A percentile compares a stretch with the other conserved stretches of the same genome.
Conservation (phyloP, 1,140 invertebrate genomes). For the Linepithema humile region DNA sequence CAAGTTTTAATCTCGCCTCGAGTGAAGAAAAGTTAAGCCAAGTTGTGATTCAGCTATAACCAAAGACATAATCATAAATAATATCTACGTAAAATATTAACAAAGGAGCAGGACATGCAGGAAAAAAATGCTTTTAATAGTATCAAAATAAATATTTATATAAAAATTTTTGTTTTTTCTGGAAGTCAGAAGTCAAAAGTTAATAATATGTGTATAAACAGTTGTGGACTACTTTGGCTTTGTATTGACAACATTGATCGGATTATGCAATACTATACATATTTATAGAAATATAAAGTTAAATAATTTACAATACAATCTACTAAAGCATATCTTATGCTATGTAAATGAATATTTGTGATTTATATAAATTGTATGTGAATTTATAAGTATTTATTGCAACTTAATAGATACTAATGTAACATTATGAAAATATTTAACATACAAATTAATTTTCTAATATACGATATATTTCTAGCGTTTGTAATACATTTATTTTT, state of each 20-base stretch:
- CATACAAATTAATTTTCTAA: conserved; percentile 38
- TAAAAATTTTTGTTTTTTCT: background rate
- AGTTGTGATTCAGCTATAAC: background rate
- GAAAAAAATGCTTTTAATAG: background rate
- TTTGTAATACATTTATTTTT: background rate
- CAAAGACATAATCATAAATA: conserved; percentile 5
- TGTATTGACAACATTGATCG: background rate
- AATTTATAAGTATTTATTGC: conserved; percentile 75
- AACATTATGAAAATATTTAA: conserved; percentile 53
- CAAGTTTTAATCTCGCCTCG: background rate
- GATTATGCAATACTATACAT: background rate
- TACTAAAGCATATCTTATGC: background rate
- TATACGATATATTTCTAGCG: background rate
- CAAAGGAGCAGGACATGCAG: background rate
- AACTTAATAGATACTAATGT: conserved; percentile 20
- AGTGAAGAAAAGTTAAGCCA: background rate
- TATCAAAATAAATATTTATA: background rate
- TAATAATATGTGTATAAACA: conserved; percentile 16
- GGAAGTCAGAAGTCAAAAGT: background rate
- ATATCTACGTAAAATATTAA: background rate
- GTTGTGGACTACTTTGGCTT: background rate
- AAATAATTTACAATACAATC: conserved; percentile 57
- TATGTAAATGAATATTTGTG: conserved; percentile 69
- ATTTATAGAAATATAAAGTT: background rate
- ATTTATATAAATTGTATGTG: conserved; percentile 78